Base-by-base conservation (phyloP, 2,797 vertebrate genomes). In the Cephalopachus bancanus region DNA sequence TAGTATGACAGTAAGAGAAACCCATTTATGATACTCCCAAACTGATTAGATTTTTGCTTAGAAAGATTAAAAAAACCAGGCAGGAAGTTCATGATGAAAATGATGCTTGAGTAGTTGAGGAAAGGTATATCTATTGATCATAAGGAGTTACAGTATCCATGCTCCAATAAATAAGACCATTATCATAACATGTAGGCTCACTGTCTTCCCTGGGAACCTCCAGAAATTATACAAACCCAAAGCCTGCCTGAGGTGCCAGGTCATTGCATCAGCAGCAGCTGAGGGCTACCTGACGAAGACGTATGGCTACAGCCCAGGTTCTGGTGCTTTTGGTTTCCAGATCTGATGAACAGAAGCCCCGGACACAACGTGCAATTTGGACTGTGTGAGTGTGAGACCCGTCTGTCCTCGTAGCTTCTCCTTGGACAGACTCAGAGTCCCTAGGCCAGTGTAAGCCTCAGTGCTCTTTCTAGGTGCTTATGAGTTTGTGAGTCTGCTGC, bases 31-130 rank as follows among this genome's bases (percentile, higher is more conserved):
- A 94, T 95, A 49, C 37, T 92, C 71, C 30, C 59, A 83, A 79
- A 75, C 4, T 26, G 5, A 83, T 90, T 90, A 85, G 14, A 91
- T 65, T 92, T 95, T 92, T 83, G 84, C 44, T 37, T 44, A 44
- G 44, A 44, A 44, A 83, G 49, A 79, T 92, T 37, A 51, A 44
- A 74, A 90, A 84, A 79, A 7, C 0, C 1, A 64, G 83, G 5
- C 4, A 59, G 33, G 62, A 69, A 90, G 33, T 9, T 89, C 37
- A 62, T 7, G 57, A 93, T 51, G 74, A 93, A 89, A 88, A 86
- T 51, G 6, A 60, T 74, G 78, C 64, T 80, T 75, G 22, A 22
- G 44, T 12, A 72, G 71, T 93, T 14, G 53, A 60, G 62, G 19
- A 51, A 33, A 22, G 30, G 15, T 30, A 71, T 80, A 80, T 49